Evolutionary conservation across 2,888 invertebrate species (phyloP).

Genomic region (Stratiomys singularior): DNA sequence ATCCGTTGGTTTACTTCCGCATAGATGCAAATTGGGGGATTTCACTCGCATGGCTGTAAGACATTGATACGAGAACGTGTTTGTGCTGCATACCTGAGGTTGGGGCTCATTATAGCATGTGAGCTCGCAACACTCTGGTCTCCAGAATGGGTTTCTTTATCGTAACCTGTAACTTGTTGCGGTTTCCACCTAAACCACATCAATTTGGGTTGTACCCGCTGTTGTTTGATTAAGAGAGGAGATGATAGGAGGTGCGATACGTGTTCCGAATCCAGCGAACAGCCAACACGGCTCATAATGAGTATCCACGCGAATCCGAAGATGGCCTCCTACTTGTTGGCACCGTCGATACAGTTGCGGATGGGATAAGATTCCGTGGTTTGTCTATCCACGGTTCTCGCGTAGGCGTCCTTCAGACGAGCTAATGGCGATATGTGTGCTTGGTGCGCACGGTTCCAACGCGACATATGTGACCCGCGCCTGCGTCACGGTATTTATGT

Average conservation of each 20-base stretch:
- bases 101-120: not conserved
- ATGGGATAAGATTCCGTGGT: not conserved
- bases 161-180: not conserved
- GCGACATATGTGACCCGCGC: not conserved
- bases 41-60: not conserved
- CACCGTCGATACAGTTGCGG: not conserved
- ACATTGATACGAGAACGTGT: not conserved
- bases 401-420: slow-evolving; percentile 23
- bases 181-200: slow-evolving; percentile 6
- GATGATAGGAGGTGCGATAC: not conserved
- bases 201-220: not conserved
- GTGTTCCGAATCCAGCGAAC: not conserved
- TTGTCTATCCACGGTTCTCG: not conserved
- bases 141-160: not conserved
- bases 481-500: slow-evolving; percentile 19
- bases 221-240: not conserved
- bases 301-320: not conserved
- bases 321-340: not conserved
- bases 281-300: not conserved
- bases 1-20: not conserved
- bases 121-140: not conserved
- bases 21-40: not conserved
- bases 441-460: not conserved
- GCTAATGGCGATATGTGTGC: not conserved
- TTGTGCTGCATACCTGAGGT: not conserved